Evolutionary conservation across 2,888 invertebrate species (phyloP).

Genomic region (Tipula unca): DNA sequence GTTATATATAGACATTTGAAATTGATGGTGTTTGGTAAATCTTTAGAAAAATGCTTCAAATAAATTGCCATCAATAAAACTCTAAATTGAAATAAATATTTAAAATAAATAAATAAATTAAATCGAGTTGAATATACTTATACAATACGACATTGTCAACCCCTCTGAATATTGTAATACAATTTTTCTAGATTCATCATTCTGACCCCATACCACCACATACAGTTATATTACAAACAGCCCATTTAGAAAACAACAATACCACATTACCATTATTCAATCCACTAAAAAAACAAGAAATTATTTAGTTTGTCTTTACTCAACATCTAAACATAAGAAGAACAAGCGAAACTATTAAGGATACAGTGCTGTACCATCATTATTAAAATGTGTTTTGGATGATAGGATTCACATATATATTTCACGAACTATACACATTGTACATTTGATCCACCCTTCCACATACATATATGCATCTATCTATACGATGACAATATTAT

Average conservation of each 20-base stretch:
- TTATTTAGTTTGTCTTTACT: not conserved
- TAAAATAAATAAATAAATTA: not conserved
- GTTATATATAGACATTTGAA: too few species aligned
- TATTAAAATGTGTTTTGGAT: not conserved
- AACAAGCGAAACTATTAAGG: not conserved
- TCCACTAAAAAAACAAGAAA: not conserved
- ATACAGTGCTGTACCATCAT: not conserved
- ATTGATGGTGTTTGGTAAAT: not conserved
- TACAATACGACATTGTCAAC: not conserved
- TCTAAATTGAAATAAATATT: constrained; percentile 4
- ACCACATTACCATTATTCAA: not conserved
- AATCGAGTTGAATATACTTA: not conserved
- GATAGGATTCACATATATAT: not conserved
- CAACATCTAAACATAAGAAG: not conserved
- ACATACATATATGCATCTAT: not conserved
- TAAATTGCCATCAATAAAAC: not conserved
- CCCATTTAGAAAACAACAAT: constrained; percentile 8
- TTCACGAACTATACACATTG: not conserved
- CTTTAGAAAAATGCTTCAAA: not conserved
- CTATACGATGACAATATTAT: not conserved
- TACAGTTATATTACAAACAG: not conserved
- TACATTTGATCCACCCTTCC: not conserved
- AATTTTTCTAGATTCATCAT: not conserved
- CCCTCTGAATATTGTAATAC: not conserved
- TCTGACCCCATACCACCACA: not conserved